Base-by-base conservation (phyloP, 1,140 invertebrate genomes). In the Sminthurinus signatus region DNA sequence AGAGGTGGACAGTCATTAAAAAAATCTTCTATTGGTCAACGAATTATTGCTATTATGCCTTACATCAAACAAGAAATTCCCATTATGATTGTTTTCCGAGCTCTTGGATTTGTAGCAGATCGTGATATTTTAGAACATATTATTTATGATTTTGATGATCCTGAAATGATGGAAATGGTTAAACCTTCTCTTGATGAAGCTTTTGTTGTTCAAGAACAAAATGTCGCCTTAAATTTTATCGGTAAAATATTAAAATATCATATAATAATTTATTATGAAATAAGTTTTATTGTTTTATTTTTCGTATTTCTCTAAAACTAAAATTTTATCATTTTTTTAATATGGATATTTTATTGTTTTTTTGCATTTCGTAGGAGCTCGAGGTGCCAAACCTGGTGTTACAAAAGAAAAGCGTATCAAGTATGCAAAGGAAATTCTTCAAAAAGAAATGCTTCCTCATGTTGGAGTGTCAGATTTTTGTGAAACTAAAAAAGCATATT, bases 111-210 rank as follows among this genome's bases (percentile, higher is more conserved):
- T 80, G 96, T 99, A 39, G 95, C 96, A 25, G 96, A 99, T 79
- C 82, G 96, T 73, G 96, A 99, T 79, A 99, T 99, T 73, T 79
- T 99, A 8, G 96, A 98, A 75, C 96, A 98, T 74, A 98, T 98
- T 60, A 98, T 98, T 73, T 98, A 98, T 77, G 96, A 98, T 73
- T 98, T 98, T 80, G 91, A 98, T 78, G 96, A 99, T 80, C 94
- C 92, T 27, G 96, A 99, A 82, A 98, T 99, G 94, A 98, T 98
- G 94, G 96, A 99, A 83, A 98, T 99, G 94, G 94, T 91, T 0
- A 99, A 99, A 78, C 96, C 96, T 3, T 98, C 94, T 0, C 79
- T 99, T 48, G 96, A 99, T 80, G 96, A 99, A 81, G 96, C 96
- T 50, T 98, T 99, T 80, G 96, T 99, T 0, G 96, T 99, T 74